These are phyloP conservation scores for Rhopilema esculentum DNA, from an alignment of 30 jellyfish, hydroid and myxozoan species.

Conservation along the genomic window DNA sequence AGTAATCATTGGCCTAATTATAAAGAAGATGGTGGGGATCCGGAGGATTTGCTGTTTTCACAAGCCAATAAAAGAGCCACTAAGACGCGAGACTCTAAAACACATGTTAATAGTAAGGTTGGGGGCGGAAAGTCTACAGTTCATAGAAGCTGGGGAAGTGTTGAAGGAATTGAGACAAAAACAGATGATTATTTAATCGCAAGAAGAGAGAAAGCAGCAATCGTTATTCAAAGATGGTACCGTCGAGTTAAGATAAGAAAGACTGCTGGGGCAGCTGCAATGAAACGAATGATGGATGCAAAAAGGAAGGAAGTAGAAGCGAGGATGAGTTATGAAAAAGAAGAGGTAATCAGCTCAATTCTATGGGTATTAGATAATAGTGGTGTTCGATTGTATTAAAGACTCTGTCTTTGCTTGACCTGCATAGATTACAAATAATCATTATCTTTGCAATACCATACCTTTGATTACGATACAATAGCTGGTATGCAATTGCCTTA, in stretches of 20 bases:
- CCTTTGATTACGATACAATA: not conserved
- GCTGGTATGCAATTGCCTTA: too few relatives aligned
- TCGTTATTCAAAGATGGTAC: constrained; percentile 87
- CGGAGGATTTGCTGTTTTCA: not conserved
- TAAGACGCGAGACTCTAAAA: not conserved
- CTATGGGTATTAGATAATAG: not conserved
- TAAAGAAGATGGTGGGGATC: not conserved
- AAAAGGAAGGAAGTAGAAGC: constrained; percentile 82
- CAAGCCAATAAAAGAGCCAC: not conserved
- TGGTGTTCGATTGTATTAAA: not conserved
- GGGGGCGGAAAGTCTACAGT: not conserved
- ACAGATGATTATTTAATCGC: constrained; percentile 71
- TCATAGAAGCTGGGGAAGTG: constrained; percentile 78
- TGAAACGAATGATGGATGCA: constrained; percentile 84
- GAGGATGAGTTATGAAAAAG: constrained; percentile 73
- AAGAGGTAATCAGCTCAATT: constrained; percentile 39
- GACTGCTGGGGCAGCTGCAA: constrained; percentile 92
- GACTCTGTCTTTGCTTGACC: not conserved
- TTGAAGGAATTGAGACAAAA: constrained; percentile 68
- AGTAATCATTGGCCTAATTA: constrained; percentile 12
- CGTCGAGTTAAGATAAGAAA: constrained; percentile 54
- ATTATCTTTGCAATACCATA: not conserved
- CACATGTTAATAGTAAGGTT: not conserved
- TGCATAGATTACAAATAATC: too few relatives aligned
- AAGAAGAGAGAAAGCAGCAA: constrained; percentile 84